These are phyloP conservation scores for Crotalus helleri DNA, from an alignment of 2,113 vertebrate species.

Conservation along the genomic window DNA sequence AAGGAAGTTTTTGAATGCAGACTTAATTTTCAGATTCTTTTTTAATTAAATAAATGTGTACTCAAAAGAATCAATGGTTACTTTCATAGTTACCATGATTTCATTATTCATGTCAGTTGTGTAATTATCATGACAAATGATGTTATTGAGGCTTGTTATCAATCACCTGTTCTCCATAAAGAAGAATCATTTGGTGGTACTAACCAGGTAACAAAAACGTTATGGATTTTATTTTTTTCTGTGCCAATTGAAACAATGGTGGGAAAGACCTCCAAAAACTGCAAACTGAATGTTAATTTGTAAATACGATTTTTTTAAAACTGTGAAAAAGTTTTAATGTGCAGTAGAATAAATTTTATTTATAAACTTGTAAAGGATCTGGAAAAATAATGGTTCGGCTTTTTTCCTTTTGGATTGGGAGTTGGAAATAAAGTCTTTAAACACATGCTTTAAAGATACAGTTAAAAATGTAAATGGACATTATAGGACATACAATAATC, in stretches of 20 bases:
- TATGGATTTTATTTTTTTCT: background rate
- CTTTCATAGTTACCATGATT: background rate
- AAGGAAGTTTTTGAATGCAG: background rate
- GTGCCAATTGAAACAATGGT: background rate
- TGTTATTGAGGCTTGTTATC: background rate
- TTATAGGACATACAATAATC: background rate
- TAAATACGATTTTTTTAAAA: conserved; percentile 54
- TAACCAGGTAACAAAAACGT: background rate
- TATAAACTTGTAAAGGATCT: conserved; percentile 53
- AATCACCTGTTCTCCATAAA: background rate
- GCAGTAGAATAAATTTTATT: conserved; percentile 70
- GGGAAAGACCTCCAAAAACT: conserved; percentile 22
- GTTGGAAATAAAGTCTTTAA: conserved; percentile 54
- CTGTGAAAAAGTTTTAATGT: conserved; percentile 62
- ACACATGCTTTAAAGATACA: conserved; percentile 1
- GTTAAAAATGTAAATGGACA: background rate
- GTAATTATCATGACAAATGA: background rate
- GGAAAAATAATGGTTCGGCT: background rate
- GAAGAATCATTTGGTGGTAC: background rate
- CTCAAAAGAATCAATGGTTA: background rate
- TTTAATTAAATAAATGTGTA: background rate
- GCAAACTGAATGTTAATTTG: conserved; percentile 61
- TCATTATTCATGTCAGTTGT: background rate
- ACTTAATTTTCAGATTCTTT: background rate
- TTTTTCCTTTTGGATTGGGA: background rate